Base-by-base conservation (phyloP, 2,797 vertebrate genomes). In the Halcyon smyrnensis region DNA sequence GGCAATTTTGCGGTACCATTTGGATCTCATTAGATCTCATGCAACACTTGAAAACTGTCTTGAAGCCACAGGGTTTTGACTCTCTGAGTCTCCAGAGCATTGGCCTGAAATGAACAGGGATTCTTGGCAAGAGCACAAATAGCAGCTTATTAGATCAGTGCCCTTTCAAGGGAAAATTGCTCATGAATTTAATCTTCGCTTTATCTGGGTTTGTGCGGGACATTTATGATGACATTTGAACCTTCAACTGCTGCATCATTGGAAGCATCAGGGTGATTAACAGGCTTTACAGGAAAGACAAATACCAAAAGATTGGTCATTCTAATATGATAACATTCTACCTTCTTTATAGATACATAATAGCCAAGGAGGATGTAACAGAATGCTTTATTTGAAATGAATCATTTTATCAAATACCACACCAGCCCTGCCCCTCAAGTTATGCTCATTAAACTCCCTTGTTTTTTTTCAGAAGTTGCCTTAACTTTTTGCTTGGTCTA, bases 311-410 rank as follows among this genome's bases (percentile, higher is more conserved):
- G 16, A 34, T 36, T 20, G 10, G 9, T 41, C n/a, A 17, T 69
- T 84, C 46, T 62, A 8, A 5, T 65, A 45, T 84, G 30, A 59
- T 37, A 56, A 56, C 78, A 64, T 79, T 84, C 30, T 64, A 5
- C 36, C 15, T 63, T 37, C 50, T 37, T 84, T 85, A 24, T 6
- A 37, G 63, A 30, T 51, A 83, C 11, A 75, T 30, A 71, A 24
- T 53, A 50, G 20, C 25, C 32, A n/a, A 88, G 45, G 12, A 82
- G 23, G 34, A 59, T 69, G 21, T 46, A 54, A 56, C 4, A 37
- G 69, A 89, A 84, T 69, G 16, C 41, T 30, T 73, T 69, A 53
- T 71, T 76, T 82, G 50, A 70, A 87, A 87, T 77, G 9, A 84
- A 51, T 69, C 27, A 6, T 84, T 79, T 75, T 36, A 54, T n/a